These are phyloP conservation scores for Bubo scandiacus DNA, from an alignment of 2,113 vertebrate genomes.

Conservation along the genomic window DNA sequence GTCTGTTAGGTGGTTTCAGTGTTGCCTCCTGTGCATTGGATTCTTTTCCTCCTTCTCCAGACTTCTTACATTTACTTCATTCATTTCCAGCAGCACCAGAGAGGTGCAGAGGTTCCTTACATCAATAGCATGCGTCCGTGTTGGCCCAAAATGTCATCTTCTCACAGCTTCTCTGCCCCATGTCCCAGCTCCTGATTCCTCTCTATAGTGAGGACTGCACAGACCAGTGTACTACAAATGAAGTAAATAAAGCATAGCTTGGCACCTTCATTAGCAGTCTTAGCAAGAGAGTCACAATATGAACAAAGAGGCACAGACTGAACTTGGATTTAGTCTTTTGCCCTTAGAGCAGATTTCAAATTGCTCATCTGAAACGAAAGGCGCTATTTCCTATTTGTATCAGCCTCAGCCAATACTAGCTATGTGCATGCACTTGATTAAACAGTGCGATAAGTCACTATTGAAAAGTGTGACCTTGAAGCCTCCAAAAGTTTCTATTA, in stretches of 20 bases:
- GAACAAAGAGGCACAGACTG: neutral
- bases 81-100: neutral
- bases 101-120: neutral
- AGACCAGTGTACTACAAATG: neutral
- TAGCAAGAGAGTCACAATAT: neutral
- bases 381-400: neutral
- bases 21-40: accelerated
- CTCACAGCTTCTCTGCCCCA: neutral
- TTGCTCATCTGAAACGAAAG: neutral
- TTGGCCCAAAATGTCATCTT: neutral
- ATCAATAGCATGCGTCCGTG: accelerated
- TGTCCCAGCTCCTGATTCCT: neutral
- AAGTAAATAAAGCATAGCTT: neutral
- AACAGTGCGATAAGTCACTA: neutral
- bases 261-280: neutral
- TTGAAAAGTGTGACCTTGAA: constrained; percentile 38
- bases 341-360: neutral
- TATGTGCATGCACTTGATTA: neutral
- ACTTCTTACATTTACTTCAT: neutral
- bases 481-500: constrained; percentile 24
- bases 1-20: neutral
- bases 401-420: neutral
- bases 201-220: neutral
- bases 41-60: neutral
- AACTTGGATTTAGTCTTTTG: neutral